These are phyloP conservation scores for Platichthys stellatus DNA, from an alignment of 2,113 vertebrate species.

Conservation along the genomic window DNA sequence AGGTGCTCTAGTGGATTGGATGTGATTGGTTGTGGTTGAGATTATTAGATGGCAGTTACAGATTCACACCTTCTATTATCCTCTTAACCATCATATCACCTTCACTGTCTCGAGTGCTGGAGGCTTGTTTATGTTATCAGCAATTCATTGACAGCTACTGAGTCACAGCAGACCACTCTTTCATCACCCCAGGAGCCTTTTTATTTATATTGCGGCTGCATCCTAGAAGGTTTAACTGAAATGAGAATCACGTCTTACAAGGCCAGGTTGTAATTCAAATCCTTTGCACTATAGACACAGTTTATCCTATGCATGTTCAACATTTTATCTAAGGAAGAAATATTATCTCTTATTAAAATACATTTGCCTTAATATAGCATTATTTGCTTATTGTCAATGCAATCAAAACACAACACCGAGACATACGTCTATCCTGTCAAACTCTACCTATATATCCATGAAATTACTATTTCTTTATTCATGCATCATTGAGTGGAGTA, in stretches of 20 bases:
- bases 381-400: neutral
- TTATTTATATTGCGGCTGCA: constrained; percentile 31
- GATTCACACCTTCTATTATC: constrained; percentile 52
- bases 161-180: constrained; percentile 50
- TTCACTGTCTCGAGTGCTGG: constrained; percentile 16
- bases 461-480: neutral
- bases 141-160: constrained; percentile 45
- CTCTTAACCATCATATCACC: constrained; percentile 38
- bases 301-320: neutral
- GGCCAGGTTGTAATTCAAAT: neutral
- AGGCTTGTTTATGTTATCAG: constrained; percentile 48
- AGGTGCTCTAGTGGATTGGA: constrained; percentile 14
- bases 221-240: neutral
- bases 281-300: neutral
- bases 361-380: neutral
- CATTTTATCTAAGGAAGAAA: neutral
- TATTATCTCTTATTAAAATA: too few species aligned
- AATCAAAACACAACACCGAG: too few species aligned
- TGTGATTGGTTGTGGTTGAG: neutral
- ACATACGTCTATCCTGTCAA: neutral
- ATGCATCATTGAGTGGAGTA: neutral
- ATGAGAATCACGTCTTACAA: neutral
- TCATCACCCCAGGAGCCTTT: constrained; percentile 16
- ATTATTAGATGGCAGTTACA: constrained; percentile 4
- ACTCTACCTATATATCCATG: neutral